Percentiles rank a stretch among this genome's conserved stretches.
These are phyloP conservation scores for Branchinecta lynchi DNA, from an alignment of 1,140 invertebrate species.

Conservation along the genomic window DNA sequence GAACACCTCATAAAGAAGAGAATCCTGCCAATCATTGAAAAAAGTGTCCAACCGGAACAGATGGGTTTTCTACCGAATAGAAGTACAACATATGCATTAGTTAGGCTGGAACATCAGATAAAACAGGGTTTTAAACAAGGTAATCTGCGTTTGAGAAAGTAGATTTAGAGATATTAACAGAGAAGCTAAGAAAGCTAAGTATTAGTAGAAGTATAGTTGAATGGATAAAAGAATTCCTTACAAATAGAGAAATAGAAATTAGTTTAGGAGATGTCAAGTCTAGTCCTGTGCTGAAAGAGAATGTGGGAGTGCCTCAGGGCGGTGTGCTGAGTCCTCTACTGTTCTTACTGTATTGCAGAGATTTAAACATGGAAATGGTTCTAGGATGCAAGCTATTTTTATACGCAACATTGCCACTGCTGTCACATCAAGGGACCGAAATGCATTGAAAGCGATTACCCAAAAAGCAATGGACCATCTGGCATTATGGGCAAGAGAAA, in stretches of 20 bases:
- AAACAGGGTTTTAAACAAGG: not conserved
- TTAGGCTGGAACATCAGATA: not conserved
- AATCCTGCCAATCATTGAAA: not conserved
- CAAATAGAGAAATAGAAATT: slow-evolving; percentile 1
- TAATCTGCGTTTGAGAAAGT: not conserved
- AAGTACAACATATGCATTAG: not conserved
- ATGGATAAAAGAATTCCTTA: not conserved
- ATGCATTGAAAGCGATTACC: not conserved
- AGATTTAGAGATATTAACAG: not conserved
- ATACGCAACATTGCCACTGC: no score
- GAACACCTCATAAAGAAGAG: not conserved
- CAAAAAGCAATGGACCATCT: no score
- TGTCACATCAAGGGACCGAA: no score
- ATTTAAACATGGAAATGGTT: no score
- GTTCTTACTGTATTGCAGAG: no score
- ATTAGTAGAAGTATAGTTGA: not conserved
- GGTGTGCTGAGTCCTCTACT: no score
- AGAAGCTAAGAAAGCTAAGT: not conserved
- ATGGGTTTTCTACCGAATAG: not conserved
- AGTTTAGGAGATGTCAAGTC: not conserved
- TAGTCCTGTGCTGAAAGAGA: no score
- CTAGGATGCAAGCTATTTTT: no score
- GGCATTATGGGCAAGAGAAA: no score
- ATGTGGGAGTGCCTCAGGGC: no score
- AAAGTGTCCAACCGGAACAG: not conserved